These are phyloP conservation scores for Merodon equestris DNA, from an alignment of 2,888 invertebrate genomes.

Conservation along the genomic window DNA sequence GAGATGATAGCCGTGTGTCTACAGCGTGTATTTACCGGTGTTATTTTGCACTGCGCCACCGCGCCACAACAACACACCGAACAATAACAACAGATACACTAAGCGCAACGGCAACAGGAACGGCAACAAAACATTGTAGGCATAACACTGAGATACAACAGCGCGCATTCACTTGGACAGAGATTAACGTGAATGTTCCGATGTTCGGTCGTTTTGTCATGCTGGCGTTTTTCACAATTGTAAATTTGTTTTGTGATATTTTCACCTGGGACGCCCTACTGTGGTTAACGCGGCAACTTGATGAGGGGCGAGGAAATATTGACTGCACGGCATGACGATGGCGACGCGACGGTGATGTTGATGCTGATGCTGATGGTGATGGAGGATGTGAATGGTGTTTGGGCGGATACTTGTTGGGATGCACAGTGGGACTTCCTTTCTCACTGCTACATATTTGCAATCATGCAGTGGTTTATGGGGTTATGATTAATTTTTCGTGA, in stretches of 20 bases:
- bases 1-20: constrained; percentile 69
- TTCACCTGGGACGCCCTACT: constrained; percentile 68
- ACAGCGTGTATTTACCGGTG: constrained; percentile 68
- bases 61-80: constrained; percentile 34
- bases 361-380: constrained; percentile 18
- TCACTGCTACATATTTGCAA: constrained; percentile 25
- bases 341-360: neutral
- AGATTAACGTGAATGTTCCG: constrained; percentile 69
- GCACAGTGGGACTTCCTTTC: constrained; percentile 53
- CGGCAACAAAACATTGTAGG: constrained; percentile 62
- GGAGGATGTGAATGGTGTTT: constrained; percentile 48
- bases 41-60: constrained; percentile 63
- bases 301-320: constrained; percentile 32
- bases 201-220: constrained; percentile 69
- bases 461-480: constrained; percentile 42
- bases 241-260: constrained; percentile 68
- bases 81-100: constrained; percentile 14
- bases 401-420: constrained; percentile 58
- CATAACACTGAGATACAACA: constrained; percentile 62
- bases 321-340: constrained; percentile 8
- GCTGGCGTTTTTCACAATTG: constrained; percentile 69
- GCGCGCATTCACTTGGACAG: constrained; percentile 67
- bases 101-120: constrained; percentile 14
- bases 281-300: constrained; percentile 40
- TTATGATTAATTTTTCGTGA: constrained; percentile 63